phyloP scores from a whole-genome alignment of 2,113 vertebrate genomes.

The Chunga burmeisteri region DNA sequence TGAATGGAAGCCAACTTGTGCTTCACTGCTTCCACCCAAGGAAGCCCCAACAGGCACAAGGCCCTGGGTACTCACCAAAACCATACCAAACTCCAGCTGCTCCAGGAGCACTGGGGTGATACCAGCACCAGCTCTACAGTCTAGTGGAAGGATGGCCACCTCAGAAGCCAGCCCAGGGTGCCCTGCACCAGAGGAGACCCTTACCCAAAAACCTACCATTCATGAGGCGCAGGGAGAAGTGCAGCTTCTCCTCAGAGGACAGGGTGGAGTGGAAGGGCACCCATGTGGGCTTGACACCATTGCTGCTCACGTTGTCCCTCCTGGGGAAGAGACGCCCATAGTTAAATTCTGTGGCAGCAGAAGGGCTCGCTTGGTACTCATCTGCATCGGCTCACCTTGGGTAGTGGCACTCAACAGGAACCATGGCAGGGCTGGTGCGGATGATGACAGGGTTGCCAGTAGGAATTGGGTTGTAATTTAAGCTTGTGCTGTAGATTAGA shows the following conservation, averaged over 20 bases:
- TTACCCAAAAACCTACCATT: not conserved
- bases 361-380: too few species aligned
- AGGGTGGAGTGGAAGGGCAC: not conserved
- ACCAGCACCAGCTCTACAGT: not conserved
- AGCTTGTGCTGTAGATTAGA: constrained; percentile 60
- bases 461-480: constrained; percentile 57
- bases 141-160: not conserved
- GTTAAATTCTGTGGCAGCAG: not conserved
- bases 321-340: not conserved
- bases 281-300: constrained; percentile 7
- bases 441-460: constrained; percentile 2
- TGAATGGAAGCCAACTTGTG: not conserved
- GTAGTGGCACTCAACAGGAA: constrained; percentile 64
- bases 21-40: not conserved
- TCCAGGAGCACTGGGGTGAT: not conserved
- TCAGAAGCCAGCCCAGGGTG: not conserved
- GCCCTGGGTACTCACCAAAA: not conserved
- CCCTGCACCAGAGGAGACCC: too few species aligned
- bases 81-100: fast-evolving
- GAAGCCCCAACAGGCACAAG: not conserved
- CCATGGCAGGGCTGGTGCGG: constrained; percentile 14
- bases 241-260: not conserved
- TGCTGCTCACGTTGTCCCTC: constrained; percentile 22
- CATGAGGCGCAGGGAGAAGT: constrained; percentile 39
- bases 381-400: not conserved